Evolutionary conservation across 1,140 invertebrate species (phyloP).

Genomic region (Anastrepha obliqua): DNA sequence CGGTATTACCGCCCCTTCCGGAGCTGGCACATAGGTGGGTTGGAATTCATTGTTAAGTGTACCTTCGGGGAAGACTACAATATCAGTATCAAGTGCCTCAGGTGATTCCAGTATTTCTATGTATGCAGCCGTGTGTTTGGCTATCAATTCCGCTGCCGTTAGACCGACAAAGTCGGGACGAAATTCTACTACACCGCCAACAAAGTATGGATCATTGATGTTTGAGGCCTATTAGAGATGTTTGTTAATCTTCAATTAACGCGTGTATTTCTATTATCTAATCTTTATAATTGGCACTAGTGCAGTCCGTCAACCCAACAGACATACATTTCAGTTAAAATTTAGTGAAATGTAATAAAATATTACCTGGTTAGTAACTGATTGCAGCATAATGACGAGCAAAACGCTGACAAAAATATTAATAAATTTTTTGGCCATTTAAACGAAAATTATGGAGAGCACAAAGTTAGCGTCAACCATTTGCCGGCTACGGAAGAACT

Average conservation of each 20-base stretch:
- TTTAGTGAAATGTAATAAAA: no score
- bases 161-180: conserved; percentile 58
- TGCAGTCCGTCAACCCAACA: background rate
- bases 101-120: conserved; percentile 60
- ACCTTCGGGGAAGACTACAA: conserved; percentile 89
- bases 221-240: background rate
- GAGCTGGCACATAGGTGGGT: conserved; percentile 63
- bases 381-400: background rate
- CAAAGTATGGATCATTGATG: conserved; percentile 71
- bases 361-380: background rate
- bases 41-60: conserved; percentile 73
- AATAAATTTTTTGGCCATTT: background rate
- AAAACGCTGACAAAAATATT: background rate
- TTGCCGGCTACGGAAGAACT: background rate
- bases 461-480: background rate
- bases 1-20: conserved; percentile 27
- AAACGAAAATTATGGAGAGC: background rate
- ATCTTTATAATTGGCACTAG: background rate
- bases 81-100: conserved; percentile 77
- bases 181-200: conserved; percentile 77
- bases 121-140: conserved; percentile 65
- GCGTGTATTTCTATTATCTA: background rate
- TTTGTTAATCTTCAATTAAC: background rate
- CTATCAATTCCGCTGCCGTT: conserved; percentile 61
- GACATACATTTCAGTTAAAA: no score